Base-by-base conservation (phyloP, 64 coral and sea anemone genomes). In the Montipora efflorescens region DNA sequence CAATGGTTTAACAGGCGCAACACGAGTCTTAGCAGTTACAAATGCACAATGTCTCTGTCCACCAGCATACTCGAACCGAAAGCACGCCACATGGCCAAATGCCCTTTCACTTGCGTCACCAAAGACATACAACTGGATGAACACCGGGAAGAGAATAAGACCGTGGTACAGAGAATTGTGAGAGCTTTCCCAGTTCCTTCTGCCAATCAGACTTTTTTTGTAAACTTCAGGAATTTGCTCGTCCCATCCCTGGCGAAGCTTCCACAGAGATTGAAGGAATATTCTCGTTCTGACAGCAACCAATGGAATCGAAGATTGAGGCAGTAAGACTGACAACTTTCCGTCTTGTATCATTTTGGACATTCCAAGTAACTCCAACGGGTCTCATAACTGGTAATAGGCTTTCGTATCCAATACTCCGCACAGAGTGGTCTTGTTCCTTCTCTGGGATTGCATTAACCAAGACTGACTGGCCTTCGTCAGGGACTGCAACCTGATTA, bases 401-500 rank as follows among this genome's bases (percentile, higher is more conserved):
- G 13, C 13, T 15, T 15, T 15, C 59, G 1, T 64, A 7, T 64
- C 8, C 59, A 64, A 64, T 64, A 15, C 0, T 15, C 13, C 59
- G 59, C 59, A 64, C 59, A 12, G 59, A 64, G 8, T 64, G 59
- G 18, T 7, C 59, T 64, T 12, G 59, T 15, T 14, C 10, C 13
- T 64, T 12, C 14, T 11, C 59, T 12, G 73, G 49, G 13, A 83
- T 18, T 22, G 80, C 62, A 23, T 62, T 66, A 13, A 83, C n/a
- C n/a, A 83, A 83, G 21, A 61, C 80, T 4, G 18, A 23, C 13
- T 83, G 80, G 70, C 76, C 86, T 18, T 76, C 70, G 20, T 90
- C 75, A 19, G 72, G 83, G 18, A 87, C 83, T 12, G 83, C 83
- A 1, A 87, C 81, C 68, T 84, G 81, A 59, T 36, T 67, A 10